phyloP scores from a whole-genome alignment of 2,113 vertebrate species.

The Brachyistius frenatus region DNA sequence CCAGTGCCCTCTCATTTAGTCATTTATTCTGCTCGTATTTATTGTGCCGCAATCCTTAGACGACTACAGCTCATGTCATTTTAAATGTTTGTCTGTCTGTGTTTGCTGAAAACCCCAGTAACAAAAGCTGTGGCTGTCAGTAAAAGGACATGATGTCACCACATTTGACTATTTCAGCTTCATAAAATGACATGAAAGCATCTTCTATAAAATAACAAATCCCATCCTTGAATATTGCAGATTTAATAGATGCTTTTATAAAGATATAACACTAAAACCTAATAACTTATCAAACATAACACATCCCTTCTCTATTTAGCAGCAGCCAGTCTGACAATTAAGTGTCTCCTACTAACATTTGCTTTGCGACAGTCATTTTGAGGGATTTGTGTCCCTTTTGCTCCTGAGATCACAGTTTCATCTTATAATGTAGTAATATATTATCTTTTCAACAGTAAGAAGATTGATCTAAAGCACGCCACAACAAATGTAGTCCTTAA shows the following conservation, averaged over 20 bases:
- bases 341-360: not conserved
- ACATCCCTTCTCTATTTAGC: slow-evolving; percentile 28
- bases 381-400: too few species aligned
- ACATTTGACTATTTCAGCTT: slow-evolving; percentile 48
- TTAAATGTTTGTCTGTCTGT: slow-evolving; percentile 50
- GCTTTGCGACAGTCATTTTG: too few species aligned
- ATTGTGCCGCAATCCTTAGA: slow-evolving; percentile 22
- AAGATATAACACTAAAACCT: slow-evolving; percentile 36
- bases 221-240: slow-evolving; percentile 30
- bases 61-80: slow-evolving; percentile 30
- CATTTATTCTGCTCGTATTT: slow-evolving; percentile 28
- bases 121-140: slow-evolving; percentile 45
- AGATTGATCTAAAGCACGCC: too few species aligned
- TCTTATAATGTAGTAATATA: too few species aligned
- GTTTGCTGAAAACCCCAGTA: slow-evolving; percentile 41
- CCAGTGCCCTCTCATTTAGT: not conserved
- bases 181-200: slow-evolving; percentile 49
- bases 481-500: too few species aligned
- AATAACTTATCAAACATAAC: slow-evolving; percentile 24
- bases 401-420: too few species aligned
- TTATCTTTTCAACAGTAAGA: too few species aligned
- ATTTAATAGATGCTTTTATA: slow-evolving; percentile 47
- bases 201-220: slow-evolving; percentile 56
- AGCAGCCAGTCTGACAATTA: slow-evolving; percentile 24
- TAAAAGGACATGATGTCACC: slow-evolving; percentile 63